phyloP scores from a whole-genome alignment of 2,113 vertebrate species.

The Theropithecus gelada region DNA sequence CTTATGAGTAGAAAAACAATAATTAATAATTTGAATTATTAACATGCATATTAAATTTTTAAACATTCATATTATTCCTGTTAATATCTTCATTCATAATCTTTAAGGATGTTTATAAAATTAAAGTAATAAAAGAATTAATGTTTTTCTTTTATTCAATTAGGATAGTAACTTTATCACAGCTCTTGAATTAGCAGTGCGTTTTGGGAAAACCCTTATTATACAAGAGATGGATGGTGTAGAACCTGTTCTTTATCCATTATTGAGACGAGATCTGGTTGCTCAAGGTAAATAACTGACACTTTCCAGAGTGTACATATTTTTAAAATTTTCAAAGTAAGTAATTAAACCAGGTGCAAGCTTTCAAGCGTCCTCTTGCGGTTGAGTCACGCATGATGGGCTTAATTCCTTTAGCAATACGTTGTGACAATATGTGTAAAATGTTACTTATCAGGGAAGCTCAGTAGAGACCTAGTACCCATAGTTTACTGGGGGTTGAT shows the following conservation, averaged over 20 bases:
- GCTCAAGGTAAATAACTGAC: conserved; percentile 90
- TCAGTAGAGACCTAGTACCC: neutral
- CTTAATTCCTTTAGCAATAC: neutral
- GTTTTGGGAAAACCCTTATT: conserved; percentile 98
- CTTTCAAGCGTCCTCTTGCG: neutral
- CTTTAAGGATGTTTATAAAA: neutral
- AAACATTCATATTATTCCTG: neutral
- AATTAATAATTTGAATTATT: conserved; percentile 27
- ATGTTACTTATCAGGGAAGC: neutral
- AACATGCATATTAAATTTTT: neutral
- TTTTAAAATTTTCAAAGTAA: neutral
- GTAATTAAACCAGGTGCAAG: neutral
- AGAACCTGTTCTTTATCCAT: conserved; percentile 95
- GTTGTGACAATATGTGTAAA: neutral
- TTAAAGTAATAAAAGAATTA: conserved; percentile 1
- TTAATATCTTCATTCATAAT: neutral
- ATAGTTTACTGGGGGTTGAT: neutral
- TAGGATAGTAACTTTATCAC: conserved; percentile 96
- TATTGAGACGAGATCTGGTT: conserved; percentile 94
- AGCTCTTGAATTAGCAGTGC: conserved; percentile 93
- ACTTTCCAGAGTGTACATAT: neutral
- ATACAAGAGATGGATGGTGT: conserved; percentile 98
- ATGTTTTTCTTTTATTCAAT: conserved; percentile 55
- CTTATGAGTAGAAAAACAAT: conserved; percentile 1
- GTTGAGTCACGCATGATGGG: neutral